Evolutionary conservation across 2,888 invertebrate species (phyloP).

Genomic region (Abrostola triplasia): DNA sequence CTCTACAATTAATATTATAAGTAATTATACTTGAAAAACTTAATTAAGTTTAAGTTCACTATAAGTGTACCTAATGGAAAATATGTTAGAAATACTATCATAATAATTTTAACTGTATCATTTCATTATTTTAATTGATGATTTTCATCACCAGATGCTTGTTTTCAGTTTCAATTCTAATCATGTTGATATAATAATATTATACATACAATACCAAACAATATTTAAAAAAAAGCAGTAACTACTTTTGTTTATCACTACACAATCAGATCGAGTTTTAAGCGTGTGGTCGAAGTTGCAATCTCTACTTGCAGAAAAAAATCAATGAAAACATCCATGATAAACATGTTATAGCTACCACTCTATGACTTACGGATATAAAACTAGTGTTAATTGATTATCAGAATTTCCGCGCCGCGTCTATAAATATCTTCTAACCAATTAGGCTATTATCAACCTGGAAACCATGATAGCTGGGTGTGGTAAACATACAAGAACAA

Average conservation of each 20-base stretch:
- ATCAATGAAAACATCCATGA: constrained; percentile 56
- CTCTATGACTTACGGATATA: constrained; percentile 40
- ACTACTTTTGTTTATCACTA: constrained; percentile 1
- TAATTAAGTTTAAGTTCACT: no score
- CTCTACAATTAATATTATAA: no score
- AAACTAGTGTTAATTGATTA: constrained; percentile 65
- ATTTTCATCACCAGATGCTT: not conserved
- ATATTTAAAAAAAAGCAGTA: constrained; percentile 5
- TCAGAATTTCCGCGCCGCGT: constrained; percentile 72
- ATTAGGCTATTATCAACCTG: constrained; percentile 67
- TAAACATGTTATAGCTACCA: constrained; percentile 42
- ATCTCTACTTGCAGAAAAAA: constrained; percentile 28
- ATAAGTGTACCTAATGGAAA: no score
- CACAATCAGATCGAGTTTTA: constrained; percentile 4
- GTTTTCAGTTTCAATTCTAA: constrained; percentile 6
- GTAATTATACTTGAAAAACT: no score
- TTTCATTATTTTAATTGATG: no score
- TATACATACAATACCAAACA: constrained; percentile 1
- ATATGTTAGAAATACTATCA: no score
- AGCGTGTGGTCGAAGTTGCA: constrained; percentile 1
- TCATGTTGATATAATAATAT: not conserved
- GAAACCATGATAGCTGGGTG: constrained; percentile 69
- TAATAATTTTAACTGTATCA: no score
- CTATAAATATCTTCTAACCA: constrained; percentile 82
- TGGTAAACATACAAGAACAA: constrained; percentile 63